A percentile compares a stretch with the other conserved stretches of the same genome.
Conservation (phyloP, 2,113 vertebrate genomes). For the Corythaeola cristata region DNA sequence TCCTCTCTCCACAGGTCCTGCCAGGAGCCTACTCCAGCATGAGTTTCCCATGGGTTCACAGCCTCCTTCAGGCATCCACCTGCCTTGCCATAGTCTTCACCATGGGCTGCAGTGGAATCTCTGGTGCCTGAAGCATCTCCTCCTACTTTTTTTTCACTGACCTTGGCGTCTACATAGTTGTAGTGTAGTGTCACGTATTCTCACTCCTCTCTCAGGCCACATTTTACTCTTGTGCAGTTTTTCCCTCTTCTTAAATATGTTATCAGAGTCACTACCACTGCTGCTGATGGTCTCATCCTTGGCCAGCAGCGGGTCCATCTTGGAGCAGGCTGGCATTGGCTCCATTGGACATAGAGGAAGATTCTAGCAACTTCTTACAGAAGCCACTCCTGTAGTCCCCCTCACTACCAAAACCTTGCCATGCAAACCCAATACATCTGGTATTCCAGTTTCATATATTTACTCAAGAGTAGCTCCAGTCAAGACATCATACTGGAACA, state of each 20-base stretch:
- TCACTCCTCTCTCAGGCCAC: background rate
- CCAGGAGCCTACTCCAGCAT: background rate
- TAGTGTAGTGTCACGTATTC: background rate
- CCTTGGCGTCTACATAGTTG: background rate
- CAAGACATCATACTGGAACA: background rate
- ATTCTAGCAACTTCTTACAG: background rate
- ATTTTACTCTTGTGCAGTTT: background rate
- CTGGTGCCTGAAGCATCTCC: fast-evolving
- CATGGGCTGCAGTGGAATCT: background rate
- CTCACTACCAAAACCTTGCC: background rate
- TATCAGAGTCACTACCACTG: too few species aligned
- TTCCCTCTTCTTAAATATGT: too few species aligned
- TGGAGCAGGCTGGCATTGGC: too few species aligned
- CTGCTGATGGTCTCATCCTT: too few species aligned
- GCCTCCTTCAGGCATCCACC: too few species aligned
- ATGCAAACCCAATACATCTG: background rate
- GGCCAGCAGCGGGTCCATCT: too few species aligned
- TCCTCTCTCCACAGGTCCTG: background rate
- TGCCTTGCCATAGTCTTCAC: background rate
- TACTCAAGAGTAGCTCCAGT: background rate
- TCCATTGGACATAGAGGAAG: too few species aligned
- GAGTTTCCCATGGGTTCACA: background rate
- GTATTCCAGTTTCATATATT: background rate
- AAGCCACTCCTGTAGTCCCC: background rate
- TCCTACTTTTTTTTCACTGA: background rate